Conservation (phyloP, 2,113 vertebrate species). For the Isurus oxyrinchus region DNA sequence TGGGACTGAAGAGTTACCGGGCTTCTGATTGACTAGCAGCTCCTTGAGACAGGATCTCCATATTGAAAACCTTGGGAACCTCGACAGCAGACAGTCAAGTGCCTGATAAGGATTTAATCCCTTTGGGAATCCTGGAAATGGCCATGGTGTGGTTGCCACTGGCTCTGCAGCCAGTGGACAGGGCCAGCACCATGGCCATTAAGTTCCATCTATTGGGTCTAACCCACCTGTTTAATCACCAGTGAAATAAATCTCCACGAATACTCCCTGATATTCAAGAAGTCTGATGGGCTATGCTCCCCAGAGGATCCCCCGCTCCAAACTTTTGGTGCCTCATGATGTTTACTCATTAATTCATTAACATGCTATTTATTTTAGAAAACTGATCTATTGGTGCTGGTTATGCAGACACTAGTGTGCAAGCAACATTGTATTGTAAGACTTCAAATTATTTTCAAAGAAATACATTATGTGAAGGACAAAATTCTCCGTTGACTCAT, state of each 20-base stretch:
- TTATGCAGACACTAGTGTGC: not conserved
- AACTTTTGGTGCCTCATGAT: not conserved
- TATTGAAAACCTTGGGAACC: too few species aligned
- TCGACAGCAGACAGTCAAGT: too few species aligned
- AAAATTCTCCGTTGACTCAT: not conserved
- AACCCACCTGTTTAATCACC: not conserved
- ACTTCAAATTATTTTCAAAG: not conserved
- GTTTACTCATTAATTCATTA: not conserved
- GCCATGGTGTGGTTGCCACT: too few species aligned
- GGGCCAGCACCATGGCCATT: too few species aligned
- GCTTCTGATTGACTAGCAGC: too few species aligned
- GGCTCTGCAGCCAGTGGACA: too few species aligned
- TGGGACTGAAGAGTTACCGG: too few species aligned
- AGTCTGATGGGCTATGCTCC: not conserved
- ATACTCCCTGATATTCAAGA: not conserved
- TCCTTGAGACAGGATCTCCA: too few species aligned
- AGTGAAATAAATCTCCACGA: not conserved
- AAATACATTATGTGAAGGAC: not conserved
- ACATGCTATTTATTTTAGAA: not conserved
- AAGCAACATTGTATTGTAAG: not conserved
- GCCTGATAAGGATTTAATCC: too few species aligned
- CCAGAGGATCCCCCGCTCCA: not conserved
- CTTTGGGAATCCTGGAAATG: too few species aligned
- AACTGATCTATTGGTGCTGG: not conserved
- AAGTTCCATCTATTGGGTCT: not conserved